Base-by-base conservation (phyloP, 2,888 invertebrate species). In the Dromius quadrimaculatus region DNA sequence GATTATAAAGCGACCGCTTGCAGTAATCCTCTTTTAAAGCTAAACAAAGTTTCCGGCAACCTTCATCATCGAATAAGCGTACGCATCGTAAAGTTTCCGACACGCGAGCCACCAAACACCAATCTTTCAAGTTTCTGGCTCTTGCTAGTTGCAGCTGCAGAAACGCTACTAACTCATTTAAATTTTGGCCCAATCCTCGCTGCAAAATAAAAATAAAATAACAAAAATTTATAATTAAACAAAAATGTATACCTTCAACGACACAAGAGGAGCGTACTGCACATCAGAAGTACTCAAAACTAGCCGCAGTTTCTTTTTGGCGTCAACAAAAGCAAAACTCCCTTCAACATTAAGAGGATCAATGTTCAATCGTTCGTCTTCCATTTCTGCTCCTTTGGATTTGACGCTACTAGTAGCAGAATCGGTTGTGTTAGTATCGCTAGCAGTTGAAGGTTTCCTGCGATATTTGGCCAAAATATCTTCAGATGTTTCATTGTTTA, bases 381-480 rank as follows among this genome's bases (percentile, higher is more conserved):
- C 85, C 72, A 77, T 75, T 65, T 77, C 73, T 22, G 73, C 72
- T 17, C 69, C 71, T 38, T 72, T 72, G 13, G 63, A 57, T 47
- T 71, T 72, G 20, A 19, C 79, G 73, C 79, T 80, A 71, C 81
- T 83, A 50, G 81, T 81, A 1, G 80, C 78, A 2, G 82, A 82
- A 5, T 85, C 84, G 28, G 73, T 73, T 6, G 74, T 73, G 23
- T 74, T 73, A 69, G 85, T 85, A 74, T 85, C 86, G 28, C 85
- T 85, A 63, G 85, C 85, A 13, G 83, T 85, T 72, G 88, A 86
- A 68, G 88, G 85, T 80, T 90, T 89, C 74, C 90, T 87, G 2
- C 97, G 87, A 83, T 98, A 98, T 83, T 97, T 98, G 41, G 95
- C 97, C 75, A 98, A 86, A 79, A 98, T 98, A 79, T 97, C 96